A percentile compares a stretch with the other conserved stretches of the same genome.
Evolutionary conservation across 2,797 vertebrate species (phyloP).

Genomic region (Liasis olivaceus): DNA sequence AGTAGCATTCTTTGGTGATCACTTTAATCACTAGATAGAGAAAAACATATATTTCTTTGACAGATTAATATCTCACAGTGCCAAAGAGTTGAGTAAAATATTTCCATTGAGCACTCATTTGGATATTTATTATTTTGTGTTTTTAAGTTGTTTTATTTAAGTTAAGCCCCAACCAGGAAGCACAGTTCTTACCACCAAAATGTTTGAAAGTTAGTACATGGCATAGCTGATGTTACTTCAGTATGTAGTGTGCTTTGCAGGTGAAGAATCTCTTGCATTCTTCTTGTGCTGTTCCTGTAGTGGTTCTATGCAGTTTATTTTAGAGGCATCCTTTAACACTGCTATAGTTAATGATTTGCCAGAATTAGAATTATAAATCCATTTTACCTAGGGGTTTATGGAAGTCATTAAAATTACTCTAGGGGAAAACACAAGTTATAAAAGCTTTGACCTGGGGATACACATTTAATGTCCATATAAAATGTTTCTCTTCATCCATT

Average conservation of each 20-base stretch:
- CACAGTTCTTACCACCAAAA: slow-evolving; percentile 1
- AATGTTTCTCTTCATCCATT: slow-evolving; percentile 51
- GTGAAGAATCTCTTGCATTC: slow-evolving; percentile 46
- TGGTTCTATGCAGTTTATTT: slow-evolving; percentile 52
- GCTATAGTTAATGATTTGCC: slow-evolving; percentile 59
- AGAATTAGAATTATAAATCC: slow-evolving; percentile 51
- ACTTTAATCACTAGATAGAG: neutral
- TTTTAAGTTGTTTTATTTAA: neutral
- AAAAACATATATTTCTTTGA: neutral
- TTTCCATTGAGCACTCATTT: neutral
- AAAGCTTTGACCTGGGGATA: slow-evolving; percentile 57
- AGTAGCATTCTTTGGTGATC: neutral
- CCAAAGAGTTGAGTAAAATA: neutral
- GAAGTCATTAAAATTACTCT: slow-evolving; percentile 40
- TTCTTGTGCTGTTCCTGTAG: slow-evolving; percentile 44
- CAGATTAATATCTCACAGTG: neutral
- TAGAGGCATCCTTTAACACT: slow-evolving; percentile 45
- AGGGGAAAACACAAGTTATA: slow-evolving; percentile 36
- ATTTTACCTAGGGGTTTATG: slow-evolving; percentile 53
- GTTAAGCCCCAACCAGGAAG: neutral
- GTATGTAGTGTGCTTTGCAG: slow-evolving; percentile 37
- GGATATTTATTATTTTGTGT: neutral
- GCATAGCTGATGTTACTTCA: slow-evolving; percentile 26
- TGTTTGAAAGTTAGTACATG: slow-evolving; percentile 39
- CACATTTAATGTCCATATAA: slow-evolving; percentile 45